phyloP scores from a whole-genome alignment of 2,888 invertebrate species.

The Drosophila pseudotakahashii region DNA sequence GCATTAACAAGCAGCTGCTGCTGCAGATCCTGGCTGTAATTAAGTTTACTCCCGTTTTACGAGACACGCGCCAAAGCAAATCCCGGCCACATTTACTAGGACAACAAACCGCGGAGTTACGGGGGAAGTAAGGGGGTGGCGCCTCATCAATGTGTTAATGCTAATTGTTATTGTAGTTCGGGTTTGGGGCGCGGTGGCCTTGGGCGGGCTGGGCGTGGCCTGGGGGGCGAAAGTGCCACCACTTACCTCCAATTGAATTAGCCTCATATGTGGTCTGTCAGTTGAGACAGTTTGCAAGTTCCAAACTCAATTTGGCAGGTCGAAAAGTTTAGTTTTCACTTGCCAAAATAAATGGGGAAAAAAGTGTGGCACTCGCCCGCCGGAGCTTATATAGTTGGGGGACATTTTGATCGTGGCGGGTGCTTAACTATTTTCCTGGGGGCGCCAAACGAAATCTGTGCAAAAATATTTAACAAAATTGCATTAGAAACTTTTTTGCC shows the following conservation, averaged over 20 bases:
- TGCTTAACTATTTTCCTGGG: slow-evolving; percentile 53
- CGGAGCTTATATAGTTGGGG: slow-evolving; percentile 14
- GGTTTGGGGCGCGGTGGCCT: not conserved
- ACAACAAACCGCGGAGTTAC: slow-evolving; percentile 38
- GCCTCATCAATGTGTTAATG: slow-evolving; percentile 61
- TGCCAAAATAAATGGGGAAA: slow-evolving; percentile 13
- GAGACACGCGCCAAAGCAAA: slow-evolving; percentile 47
- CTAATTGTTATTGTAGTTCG: slow-evolving; percentile 72
- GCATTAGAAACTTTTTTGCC: slow-evolving; percentile 70
- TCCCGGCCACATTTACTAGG: slow-evolving; percentile 49
- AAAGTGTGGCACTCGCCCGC: slow-evolving; percentile 4
- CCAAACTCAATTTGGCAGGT: slow-evolving; percentile 66
- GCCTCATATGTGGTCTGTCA: slow-evolving; percentile 49
- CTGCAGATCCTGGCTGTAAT: slow-evolving; percentile 61
- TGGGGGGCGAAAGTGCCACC: slow-evolving; percentile 53
- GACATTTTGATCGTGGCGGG: slow-evolving; percentile 15
- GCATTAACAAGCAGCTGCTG: slow-evolving; percentile 48
- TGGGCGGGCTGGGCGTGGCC: not conserved
- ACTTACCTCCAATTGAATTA: slow-evolving; percentile 71
- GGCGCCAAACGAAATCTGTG: slow-evolving; percentile 58
- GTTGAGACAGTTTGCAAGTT: slow-evolving; percentile 59
- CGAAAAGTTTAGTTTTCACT: slow-evolving; percentile 54
- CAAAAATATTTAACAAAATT: slow-evolving; percentile 71
- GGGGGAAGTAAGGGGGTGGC: slow-evolving; percentile 14
- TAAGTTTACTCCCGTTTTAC: slow-evolving; percentile 62